Conservation (phyloP, 2,888 invertebrate species). For the Pseudeuparius sepicola region DNA sequence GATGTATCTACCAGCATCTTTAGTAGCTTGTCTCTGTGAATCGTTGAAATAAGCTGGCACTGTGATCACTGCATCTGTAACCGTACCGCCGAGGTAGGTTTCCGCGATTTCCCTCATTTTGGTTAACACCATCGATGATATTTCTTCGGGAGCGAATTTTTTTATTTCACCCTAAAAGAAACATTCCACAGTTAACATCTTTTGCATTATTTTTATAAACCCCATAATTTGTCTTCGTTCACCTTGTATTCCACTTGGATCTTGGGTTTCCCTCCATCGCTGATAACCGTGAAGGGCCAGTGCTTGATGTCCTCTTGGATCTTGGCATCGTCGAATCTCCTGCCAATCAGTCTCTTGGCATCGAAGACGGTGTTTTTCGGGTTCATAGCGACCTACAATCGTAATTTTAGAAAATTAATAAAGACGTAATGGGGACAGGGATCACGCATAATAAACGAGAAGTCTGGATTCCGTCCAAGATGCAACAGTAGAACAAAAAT, state of each 20-base stretch:
- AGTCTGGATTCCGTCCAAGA: too few relatives aligned
- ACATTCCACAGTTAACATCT: too few relatives aligned
- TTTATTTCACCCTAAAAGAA: conserved; percentile 68
- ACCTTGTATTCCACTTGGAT: conserved; percentile 64
- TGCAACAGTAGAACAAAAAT: too few relatives aligned
- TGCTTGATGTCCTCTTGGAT: conserved; percentile 75
- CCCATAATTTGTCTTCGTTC: too few relatives aligned
- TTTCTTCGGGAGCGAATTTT: conserved; percentile 71
- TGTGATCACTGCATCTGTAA: conserved; percentile 70
- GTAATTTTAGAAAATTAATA: too few relatives aligned
- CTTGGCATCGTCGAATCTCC: conserved; percentile 65
- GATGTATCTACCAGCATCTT: too few relatives aligned
- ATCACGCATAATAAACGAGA: too few relatives aligned
- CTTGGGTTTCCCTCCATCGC: conserved; percentile 60
- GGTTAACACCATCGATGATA: conserved; percentile 73
- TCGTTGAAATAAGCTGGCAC: too few relatives aligned
- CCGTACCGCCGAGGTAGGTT: conserved; percentile 57
- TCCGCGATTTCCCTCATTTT: conserved; percentile 80
- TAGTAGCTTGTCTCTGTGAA: too few relatives aligned
- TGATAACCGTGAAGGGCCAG: conserved; percentile 70
- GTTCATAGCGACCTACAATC: conserved; percentile 60
- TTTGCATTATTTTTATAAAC: too few relatives aligned
- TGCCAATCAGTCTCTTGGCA: conserved; percentile 75
- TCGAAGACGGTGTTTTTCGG: conserved; percentile 74
- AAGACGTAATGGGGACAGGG: too few relatives aligned